Conservation (phyloP, 1,140 invertebrate species). For the Bombus pascuorum region DNA sequence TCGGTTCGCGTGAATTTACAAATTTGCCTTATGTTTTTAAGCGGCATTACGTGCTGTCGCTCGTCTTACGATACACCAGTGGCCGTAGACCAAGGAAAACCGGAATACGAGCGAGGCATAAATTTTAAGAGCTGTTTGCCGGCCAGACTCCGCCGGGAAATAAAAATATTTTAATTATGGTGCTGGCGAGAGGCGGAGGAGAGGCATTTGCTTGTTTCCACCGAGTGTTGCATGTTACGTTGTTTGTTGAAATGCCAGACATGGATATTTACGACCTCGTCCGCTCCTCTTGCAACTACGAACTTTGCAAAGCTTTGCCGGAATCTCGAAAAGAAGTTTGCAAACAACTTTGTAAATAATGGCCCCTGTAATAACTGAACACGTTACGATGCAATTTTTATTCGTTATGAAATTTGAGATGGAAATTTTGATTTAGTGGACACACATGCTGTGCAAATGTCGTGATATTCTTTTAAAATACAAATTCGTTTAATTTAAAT, state of each 20-base stretch:
- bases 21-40: not conserved
- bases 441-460: not conserved
- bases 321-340: not conserved
- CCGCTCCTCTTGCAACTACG: not conserved
- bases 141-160: not conserved
- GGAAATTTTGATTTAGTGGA: not conserved
- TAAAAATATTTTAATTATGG: conserved; percentile 43
- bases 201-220: not conserved
- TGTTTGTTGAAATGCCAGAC: not conserved
- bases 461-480: not conserved
- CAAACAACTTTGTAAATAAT: not conserved
- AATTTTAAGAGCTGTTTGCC: conserved; percentile 44
- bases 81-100: not conserved
- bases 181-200: not conserved
- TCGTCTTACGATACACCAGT: not conserved
- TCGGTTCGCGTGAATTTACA: not conserved
- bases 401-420: not conserved
- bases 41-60: not conserved
- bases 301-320: not conserved
- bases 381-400: not conserved
- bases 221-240: not conserved
- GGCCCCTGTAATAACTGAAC: not conserved
- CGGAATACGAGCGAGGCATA: conserved; percentile 25
- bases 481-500: not conserved
- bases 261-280: not conserved